Evolutionary conservation across 92 coral and sea anemone genomes (phyloP).

Genomic region (Desmophyllum pertusum): DNA sequence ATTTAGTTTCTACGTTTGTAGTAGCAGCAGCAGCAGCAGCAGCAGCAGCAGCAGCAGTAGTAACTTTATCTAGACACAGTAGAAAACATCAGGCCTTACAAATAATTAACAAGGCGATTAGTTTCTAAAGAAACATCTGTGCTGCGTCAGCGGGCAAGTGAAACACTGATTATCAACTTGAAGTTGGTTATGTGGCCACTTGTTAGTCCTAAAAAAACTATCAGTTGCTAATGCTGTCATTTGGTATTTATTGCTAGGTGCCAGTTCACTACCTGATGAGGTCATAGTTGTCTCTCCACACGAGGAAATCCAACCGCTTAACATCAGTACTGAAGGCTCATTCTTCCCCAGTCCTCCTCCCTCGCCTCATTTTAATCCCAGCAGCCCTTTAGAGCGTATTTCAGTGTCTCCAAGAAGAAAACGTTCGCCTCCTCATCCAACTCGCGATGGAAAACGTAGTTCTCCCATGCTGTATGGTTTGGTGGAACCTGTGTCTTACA

Average conservation of each 20-base stretch:
- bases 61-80: no score
- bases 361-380: slow-evolving; percentile 13
- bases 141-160: no score
- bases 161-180: no score
- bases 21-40: no score
- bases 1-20: no score
- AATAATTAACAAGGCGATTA: no score
- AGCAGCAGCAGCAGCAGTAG: no score
- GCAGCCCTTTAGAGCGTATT: neutral
- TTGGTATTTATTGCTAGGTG: neutral
- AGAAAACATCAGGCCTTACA: no score
- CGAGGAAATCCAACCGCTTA: neutral
- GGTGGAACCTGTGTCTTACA: slow-evolving; percentile 10
- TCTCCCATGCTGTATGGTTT: neutral
- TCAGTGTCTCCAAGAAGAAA: neutral
- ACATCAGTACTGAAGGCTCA: neutral
- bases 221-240: neutral
- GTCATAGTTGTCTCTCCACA: slow-evolving; percentile 30
- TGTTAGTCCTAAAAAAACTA: neutral
- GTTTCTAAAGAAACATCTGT: no score
- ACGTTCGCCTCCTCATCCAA: neutral
- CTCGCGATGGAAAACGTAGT: neutral
- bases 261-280: slow-evolving; percentile 16
- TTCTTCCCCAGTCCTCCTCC: slow-evolving; percentile 52
- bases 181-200: no score